Conservation (phyloP, 2,113 vertebrate species). For the Hassar affinis region DNA sequence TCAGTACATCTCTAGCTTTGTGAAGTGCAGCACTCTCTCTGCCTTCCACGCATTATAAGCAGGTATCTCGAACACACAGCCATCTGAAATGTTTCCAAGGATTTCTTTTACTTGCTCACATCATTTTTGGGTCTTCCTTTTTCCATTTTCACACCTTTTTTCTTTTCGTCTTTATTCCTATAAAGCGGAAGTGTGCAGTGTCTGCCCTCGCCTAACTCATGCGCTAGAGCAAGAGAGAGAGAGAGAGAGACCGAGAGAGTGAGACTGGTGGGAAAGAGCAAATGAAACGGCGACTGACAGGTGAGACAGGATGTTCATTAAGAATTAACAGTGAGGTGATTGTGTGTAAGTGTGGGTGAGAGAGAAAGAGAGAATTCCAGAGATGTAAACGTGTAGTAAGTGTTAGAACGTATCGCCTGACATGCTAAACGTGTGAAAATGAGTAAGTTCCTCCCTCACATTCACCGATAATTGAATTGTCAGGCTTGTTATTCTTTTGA, state of each 20-base stretch:
- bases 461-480: slow-evolving; percentile 18
- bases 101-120: neutral
- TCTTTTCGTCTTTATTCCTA: neutral
- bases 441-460: neutral
- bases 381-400: neutral
- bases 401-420: neutral
- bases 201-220: neutral
- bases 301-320: slow-evolving; percentile 41
- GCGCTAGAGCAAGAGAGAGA: neutral
- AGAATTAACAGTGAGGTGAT: slow-evolving; percentile 6
- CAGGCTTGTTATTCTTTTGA: neutral
- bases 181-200: neutral
- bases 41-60: neutral
- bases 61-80: neutral
- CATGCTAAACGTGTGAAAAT: slow-evolving; percentile 2
- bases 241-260: neutral
- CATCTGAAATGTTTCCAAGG: neutral
- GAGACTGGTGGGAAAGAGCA: neutral
- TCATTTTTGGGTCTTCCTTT: neutral
- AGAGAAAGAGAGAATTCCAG: neutral
- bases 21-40: neutral
- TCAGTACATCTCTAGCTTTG: neutral
- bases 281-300: slow-evolving; percentile 24
- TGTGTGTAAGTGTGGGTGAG: slow-evolving; percentile 10
- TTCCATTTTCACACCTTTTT: neutral